Conservation (phyloP, 37 sponge, comb jelly and placozoan species). For the Aplysina aerophoba region DNA sequence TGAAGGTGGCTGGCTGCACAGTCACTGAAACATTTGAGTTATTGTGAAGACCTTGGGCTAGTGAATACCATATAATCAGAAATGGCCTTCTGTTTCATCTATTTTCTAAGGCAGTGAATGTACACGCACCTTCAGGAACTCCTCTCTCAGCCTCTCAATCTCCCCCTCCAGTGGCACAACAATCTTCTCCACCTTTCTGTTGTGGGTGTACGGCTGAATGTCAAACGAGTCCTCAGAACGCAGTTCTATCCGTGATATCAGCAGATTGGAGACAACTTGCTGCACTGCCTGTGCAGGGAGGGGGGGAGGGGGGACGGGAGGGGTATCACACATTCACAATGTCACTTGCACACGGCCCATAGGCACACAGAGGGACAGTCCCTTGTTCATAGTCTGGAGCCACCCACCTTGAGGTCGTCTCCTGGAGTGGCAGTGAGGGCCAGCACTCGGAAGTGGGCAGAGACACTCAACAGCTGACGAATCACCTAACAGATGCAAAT, state of each 20-base stretch:
- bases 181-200: constrained; percentile 86
- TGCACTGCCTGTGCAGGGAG: constrained; percentile 81
- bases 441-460: constrained; percentile 78
- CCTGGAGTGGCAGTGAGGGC: constrained; percentile 98
- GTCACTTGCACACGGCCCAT: no score
- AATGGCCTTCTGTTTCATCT: no score
- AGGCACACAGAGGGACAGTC: no score
- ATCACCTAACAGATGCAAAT: constrained; percentile 71
- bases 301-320: neutral
- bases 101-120: no score
- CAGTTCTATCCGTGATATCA: constrained; percentile 92
- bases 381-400: neutral
- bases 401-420: constrained; percentile 80
- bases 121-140: constrained; percentile 64
- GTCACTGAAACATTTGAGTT: no score
- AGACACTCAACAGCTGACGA: constrained; percentile 57
- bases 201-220: constrained; percentile 86
- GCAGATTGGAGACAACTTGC: constrained; percentile 90
- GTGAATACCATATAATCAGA: no score
- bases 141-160: constrained; percentile 57
- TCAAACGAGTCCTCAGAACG: constrained; percentile 95
- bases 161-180: constrained; percentile 88
- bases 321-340: neutral
- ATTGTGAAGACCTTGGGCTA: no score
- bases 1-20: no score